Evolutionary conservation across 2,888 invertebrate species (phyloP).

Genomic region (Papilio gigon): DNA sequence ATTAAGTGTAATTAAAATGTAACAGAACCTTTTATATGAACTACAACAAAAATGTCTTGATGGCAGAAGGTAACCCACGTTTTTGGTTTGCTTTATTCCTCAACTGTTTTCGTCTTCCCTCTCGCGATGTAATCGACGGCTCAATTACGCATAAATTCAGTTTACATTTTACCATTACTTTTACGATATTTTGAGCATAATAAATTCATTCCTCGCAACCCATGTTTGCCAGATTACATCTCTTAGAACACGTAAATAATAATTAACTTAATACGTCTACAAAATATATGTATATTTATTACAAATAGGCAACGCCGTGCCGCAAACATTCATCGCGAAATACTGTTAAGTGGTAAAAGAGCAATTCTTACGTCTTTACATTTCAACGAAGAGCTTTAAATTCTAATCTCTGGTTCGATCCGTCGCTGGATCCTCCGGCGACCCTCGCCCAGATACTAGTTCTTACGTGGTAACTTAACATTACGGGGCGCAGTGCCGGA

Average conservation of each 20-base stretch:
- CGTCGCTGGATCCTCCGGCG: constrained; percentile 62
- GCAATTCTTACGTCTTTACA: constrained; percentile 75
- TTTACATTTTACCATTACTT: constrained; percentile 55
- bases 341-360: constrained; percentile 79
- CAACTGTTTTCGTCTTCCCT: constrained; percentile 56
- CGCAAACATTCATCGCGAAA: constrained; percentile 82
- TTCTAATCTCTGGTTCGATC: constrained; percentile 75
- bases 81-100: constrained; percentile 76
- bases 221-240: constrained; percentile 74
- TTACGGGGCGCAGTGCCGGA: constrained; percentile 72
- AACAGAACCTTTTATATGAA: constrained; percentile 64
- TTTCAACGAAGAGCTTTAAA: constrained; percentile 76
- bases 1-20: constrained; percentile 53
- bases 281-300: constrained; percentile 75
- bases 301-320: constrained; percentile 72
- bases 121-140: constrained; percentile 44
- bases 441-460: constrained; percentile 74
- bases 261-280: constrained; percentile 77
- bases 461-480: constrained; percentile 82
- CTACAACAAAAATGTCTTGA: constrained; percentile 67
- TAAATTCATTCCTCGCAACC: constrained; percentile 62
- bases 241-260: constrained; percentile 75
- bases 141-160: constrained; percentile 63
- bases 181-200: constrained; percentile 76
- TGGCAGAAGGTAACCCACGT: constrained; percentile 81